Conservation (phyloP, 2,113 vertebrate species). For the Struthidea cinerea region DNA sequence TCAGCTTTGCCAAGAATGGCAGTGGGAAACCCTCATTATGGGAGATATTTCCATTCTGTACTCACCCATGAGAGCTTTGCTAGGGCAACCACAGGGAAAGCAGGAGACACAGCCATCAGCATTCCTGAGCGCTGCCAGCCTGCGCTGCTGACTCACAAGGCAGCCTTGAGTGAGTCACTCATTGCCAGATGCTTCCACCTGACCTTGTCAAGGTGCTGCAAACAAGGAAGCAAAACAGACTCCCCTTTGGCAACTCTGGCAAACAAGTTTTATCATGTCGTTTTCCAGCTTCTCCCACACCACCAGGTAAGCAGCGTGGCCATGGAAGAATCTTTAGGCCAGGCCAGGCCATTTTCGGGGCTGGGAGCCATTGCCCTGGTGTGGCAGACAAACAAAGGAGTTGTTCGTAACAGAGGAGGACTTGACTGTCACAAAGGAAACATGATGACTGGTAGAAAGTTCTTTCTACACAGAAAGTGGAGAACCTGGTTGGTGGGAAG, state of each 20-base stretch:
- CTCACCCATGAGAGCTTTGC: neutral
- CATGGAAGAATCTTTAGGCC: neutral
- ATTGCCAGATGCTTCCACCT: conserved; percentile 33
- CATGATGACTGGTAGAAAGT: neutral
- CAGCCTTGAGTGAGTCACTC: conserved; percentile 25
- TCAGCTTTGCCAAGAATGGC: conserved; percentile 17
- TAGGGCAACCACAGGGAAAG: neutral
- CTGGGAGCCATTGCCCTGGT: neutral
- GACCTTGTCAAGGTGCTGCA: conserved; percentile 27
- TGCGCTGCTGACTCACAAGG: conserved; percentile 22
- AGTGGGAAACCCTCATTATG: neutral
- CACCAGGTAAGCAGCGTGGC: neutral
- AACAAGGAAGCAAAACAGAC: conserved; percentile 49
- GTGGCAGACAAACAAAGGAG: neutral
- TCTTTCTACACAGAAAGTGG: neutral
- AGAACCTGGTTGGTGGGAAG: neutral
- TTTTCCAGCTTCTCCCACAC: neutral
- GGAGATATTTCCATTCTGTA: neutral
- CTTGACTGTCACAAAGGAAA: neutral
- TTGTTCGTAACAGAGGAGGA: neutral
- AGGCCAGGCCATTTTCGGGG: neutral
- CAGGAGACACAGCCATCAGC: neutral
- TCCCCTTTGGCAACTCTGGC: conserved; percentile 10
- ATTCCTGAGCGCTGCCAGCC: conserved; percentile 33
- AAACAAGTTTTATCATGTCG: neutral